Evolutionary conservation across 2,888 invertebrate species (phyloP), one percentile per base, ranked within the genome.

Genomic region (Steinernema scapterisci): DNA sequence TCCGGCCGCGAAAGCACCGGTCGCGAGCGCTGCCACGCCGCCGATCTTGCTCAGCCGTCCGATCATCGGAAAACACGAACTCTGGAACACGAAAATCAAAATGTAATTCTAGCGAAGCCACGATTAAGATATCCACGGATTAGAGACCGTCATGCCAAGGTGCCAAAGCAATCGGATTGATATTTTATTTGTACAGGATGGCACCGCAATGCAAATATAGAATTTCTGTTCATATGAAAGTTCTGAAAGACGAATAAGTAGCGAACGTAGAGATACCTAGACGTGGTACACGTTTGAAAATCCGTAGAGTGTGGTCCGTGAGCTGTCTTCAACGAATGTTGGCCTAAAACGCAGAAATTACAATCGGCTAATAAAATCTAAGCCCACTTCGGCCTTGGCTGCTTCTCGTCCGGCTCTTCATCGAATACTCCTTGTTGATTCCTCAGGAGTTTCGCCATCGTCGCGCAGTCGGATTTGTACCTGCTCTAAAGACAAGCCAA

Each of bases 1-100:
- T 25, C 80, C 80, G 27, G 79, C 73, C n/a, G 74, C 56, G 56
- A 79, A 80, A 6, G 80, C 77, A 9, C 78, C 79, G 0, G 73
- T 75, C 31, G 80, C 76, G 38, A 80, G 23, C 21, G 56, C 74
- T 1, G 75, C 73, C 11, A 31, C 27, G 27, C 63, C 63, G 13
- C 63, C 63, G 25, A 38, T 13, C 16, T 31, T 27, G 27, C 31
- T 27, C 1, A 63, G 63, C 16, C 63, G 63, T 31, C 63, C 63
- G 63, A 63, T 63, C 63, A 63, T 63, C 9, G 31, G n/a, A 19
- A 48, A 48, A 48, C 48, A 19, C 38, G 9, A 19, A 19, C 48
- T n/a, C 19, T 48, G 48, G 48, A 48, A n/a, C 2, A 13, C 48
- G 48, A 16, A 11, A 48, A 48, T 38, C 38, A 9, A 19, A 13